Conservation (phyloP, 2,888 invertebrate genomes). For the Ichneumoninae sp. region DNA sequence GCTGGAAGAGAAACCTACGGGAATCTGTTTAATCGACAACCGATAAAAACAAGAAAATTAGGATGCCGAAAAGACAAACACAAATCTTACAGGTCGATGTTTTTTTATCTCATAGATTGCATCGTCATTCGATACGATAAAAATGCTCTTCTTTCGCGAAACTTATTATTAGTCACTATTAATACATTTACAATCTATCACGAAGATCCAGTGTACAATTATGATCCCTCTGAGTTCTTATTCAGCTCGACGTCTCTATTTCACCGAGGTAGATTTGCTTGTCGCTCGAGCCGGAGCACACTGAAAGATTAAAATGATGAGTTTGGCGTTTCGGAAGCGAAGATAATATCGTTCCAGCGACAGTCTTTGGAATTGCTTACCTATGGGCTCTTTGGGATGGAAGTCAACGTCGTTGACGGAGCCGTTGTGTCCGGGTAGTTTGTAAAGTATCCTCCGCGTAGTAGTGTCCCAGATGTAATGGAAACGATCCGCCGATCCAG, state of each 20-base stretch:
- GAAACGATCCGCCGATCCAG: slow-evolving; percentile 97
- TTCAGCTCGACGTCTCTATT: slow-evolving; percentile 87
- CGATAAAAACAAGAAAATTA: background rate
- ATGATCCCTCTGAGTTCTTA: background rate
- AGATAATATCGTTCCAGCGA: background rate
- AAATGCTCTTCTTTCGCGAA: background rate
- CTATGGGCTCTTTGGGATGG: slow-evolving; percentile 96
- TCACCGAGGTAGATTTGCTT: slow-evolving; percentile 98
- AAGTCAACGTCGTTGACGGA: slow-evolving; percentile 98
- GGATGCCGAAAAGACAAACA: background rate
- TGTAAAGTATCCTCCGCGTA: slow-evolving; percentile 95
- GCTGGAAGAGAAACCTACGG: background rate
- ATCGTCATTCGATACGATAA: background rate
- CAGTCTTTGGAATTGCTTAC: slow-evolving; percentile 80
- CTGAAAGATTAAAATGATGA: slow-evolving; percentile 84
- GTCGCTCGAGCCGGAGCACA: slow-evolving; percentile 97
- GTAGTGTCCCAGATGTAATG: slow-evolving; percentile 99
- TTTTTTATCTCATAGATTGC: slow-evolving; percentile 3
- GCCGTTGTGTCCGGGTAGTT: slow-evolving; percentile 98
- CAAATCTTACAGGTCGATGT: background rate
- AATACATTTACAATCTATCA: slow-evolving; percentile 54
- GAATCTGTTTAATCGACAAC: background rate
- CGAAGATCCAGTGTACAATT: slow-evolving; percentile 26
- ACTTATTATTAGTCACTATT: slow-evolving; percentile 29
- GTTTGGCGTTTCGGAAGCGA: background rate